A percentile compares a stretch with the other conserved stretches of the same genome.
Evolutionary conservation across 2,888 invertebrate genomes (phyloP).

Genomic region (Apoda limacodes): DNA sequence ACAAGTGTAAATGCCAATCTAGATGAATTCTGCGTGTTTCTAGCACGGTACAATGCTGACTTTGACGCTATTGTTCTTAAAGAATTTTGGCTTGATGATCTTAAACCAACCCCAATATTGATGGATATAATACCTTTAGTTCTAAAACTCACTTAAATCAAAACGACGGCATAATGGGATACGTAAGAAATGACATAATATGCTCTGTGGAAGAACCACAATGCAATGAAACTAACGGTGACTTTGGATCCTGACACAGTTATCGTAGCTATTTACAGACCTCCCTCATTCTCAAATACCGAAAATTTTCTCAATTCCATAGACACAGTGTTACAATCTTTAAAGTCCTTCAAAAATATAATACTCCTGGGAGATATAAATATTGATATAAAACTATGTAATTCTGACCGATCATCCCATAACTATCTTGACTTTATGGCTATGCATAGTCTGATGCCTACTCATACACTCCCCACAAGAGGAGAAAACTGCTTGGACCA

Average conservation of each 20-base stretch:
- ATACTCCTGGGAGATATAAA: slow-evolving; percentile 11
- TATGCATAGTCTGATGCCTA: slow-evolving; percentile 5
- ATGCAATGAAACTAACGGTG: slow-evolving; percentile 6
- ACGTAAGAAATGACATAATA: slow-evolving; percentile 2
- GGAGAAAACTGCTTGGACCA: slow-evolving; percentile 9
- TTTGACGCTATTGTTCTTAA: not conserved
- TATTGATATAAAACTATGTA: slow-evolving; percentile 7
- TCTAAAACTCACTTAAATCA: slow-evolving; percentile 4
- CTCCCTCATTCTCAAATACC: slow-evolving; percentile 1
- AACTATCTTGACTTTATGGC: slow-evolving; percentile 1
- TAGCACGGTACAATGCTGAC: slow-evolving; percentile 3
- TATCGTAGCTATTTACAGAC: slow-evolving; percentile 6
- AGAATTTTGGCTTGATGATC: slow-evolving; percentile 1
- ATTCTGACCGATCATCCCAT: not conserved
- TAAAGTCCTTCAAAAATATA: slow-evolving; percentile 5
- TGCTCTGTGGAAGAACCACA: slow-evolving; percentile 4
- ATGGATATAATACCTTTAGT: not conserved
- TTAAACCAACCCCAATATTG: slow-evolving; percentile 1
- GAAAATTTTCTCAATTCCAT: slow-evolving; percentile 5
- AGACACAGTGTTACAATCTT: not conserved
- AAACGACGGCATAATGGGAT: slow-evolving; percentile 8
- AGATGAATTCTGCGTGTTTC: not conserved
- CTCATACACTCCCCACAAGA: slow-evolving; percentile 3
- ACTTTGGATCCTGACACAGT: slow-evolving; percentile 3
- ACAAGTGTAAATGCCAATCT: slow-evolving; percentile 1